Base-by-base conservation (phyloP, 1,140 invertebrate genomes). In the Bathynomus jamesi region DNA sequence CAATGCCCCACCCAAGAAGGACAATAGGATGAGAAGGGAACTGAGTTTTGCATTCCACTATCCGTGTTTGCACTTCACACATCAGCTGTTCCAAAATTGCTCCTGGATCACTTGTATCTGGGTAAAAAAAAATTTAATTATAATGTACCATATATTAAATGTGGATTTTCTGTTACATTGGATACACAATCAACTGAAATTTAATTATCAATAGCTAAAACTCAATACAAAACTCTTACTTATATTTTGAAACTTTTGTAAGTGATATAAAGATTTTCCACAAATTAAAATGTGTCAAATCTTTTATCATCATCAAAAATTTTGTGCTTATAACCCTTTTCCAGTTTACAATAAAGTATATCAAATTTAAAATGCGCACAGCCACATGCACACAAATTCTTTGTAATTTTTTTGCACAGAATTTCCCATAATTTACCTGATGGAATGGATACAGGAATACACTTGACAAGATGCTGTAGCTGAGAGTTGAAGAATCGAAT, bases 1-100 rank as follows among this genome's bases (percentile, higher is more conserved):
- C 91, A 62, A 87, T 85, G 78, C 90, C 89, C 80, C 91, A 90
- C 13, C 92, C 92, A 67, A 92, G 81, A 0, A 94, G 81, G 65
- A 93, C 87, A 32, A 94, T 87, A 25, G 90, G 88, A 76, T 88
- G 85, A 27, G 28, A 29, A 2, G 61, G n/a, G 0, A 24, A 63
- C 61, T 63, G 61, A 11, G 61, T 29, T 31, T n/a, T 27, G 29
- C 69, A 63, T 27, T 70, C 61, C 17, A 11, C 28, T 17, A 70
- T n/a, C 4, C 25, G n/a, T 10, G 21, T 70, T 24, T 32, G 27
- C 29, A 70, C 61, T 10, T 61, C 60, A 10, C 21, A 21, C 62
- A 70, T 60, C 27, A 40, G 25, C 24, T 40, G n/a, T 62, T 70
- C 69, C 28, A 70, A 53, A 53, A 53, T 53, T 3, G 13, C 11